Evolutionary conservation across 1,140 invertebrate species (phyloP), one percentile per base, ranked within the genome.

Genomic region (Bactericera cockerelli): DNA sequence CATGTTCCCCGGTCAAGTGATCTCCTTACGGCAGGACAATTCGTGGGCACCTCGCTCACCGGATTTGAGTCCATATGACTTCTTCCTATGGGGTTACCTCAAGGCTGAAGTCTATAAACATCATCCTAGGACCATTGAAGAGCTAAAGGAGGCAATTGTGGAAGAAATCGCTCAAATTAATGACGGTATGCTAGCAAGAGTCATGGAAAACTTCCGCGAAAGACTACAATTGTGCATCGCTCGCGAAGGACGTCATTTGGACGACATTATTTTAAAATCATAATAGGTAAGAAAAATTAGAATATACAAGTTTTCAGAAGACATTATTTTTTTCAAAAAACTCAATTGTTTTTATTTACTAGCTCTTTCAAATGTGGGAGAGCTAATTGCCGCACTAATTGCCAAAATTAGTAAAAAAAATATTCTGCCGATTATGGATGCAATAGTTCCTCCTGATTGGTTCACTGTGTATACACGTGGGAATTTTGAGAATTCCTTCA

Each of bases 1-100:
- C 33, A 36, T 36, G 33, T n/a, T 11, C 10, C 56, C 61, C 56
- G 58, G 58, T 26, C 33, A 26, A 33, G 53, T 62, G 53, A 59
- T 62, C 59, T 62, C 26, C 56, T 55, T 11, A 39, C 54, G 58
- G 31, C 57, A 55, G 26, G 54, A 60, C 11, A 11, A 59, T 60
- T n/a, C 13, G 53, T 67, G 58, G 64, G 64, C 62, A 28, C 24
- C 62, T 54, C 28, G 63, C 56, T 67, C 62, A 33, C 65, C 65
- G 10, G 65, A 67, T 61, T 57, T 68, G 26, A 59, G 61, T 16
- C 38, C 59, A 0, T 62, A 26, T 1, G 63, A 65, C 55, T 67
- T 66, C 56, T 66, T 64, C 21, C 57, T 67, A 13, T 67, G 64
- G 63, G 64, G 62, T 1, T 67, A 64, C 58, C 19, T 67, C 14